A percentile compares a stretch with the other conserved stretches of the same genome.
phyloP scores from a whole-genome alignment of 2,113 vertebrate species.

The Dicrurus megarhynchus region DNA sequence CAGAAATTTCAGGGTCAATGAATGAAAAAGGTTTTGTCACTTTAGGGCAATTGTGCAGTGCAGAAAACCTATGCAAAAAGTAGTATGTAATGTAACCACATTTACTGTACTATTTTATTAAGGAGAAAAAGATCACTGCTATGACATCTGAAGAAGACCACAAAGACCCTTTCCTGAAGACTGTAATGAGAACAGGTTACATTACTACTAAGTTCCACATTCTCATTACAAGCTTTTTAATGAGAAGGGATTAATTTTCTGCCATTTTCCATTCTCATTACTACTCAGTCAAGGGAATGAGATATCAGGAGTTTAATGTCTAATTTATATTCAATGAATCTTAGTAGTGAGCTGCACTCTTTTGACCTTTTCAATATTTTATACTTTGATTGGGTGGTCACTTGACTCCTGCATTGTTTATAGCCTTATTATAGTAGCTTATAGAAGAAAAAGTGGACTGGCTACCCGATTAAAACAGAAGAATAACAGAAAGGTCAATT shows the following conservation, averaged over 20 bases:
- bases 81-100: neutral
- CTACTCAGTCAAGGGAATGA: constrained; percentile 46
- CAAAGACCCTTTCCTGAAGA: constrained; percentile 11
- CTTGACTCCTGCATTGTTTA: constrained; percentile 51
- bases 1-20: neutral
- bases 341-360: constrained; percentile 10
- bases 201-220: constrained; percentile 26
- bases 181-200: constrained; percentile 30
- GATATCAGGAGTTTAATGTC: constrained; percentile 51
- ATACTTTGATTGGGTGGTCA: constrained; percentile 49
- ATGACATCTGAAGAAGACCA: constrained; percentile 13
- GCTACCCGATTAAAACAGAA: neutral
- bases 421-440: neutral
- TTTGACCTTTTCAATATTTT: constrained; percentile 66
- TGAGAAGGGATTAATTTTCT: constrained; percentile 68
- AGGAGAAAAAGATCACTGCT: neutral
- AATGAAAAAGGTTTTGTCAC: neutral
- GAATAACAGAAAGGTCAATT: neutral
- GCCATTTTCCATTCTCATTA: constrained; percentile 64
- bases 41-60: neutral
- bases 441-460: neutral
- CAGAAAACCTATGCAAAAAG: neutral
- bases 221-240: constrained; percentile 63
- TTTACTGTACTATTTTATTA: neutral
- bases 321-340: constrained; percentile 68